phyloP scores from a whole-genome alignment of 1,140 invertebrate genomes.

The Lamellibrachia luymesi region DNA sequence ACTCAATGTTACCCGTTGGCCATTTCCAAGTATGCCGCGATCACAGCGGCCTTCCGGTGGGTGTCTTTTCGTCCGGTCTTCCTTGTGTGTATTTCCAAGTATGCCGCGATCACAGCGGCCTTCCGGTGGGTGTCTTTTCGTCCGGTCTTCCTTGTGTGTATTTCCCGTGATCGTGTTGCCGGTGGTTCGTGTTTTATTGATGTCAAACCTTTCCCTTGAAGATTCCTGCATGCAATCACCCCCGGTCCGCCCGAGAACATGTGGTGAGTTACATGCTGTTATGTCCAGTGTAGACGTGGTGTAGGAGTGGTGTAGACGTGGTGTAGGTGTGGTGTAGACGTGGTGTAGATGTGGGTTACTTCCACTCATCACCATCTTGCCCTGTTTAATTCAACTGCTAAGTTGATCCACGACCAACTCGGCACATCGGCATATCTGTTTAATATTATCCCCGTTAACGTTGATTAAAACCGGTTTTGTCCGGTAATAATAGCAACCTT shows the following conservation, averaged over 20 bases:
- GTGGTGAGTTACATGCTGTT: conserved; percentile 23
- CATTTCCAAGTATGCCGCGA: conserved; percentile 37
- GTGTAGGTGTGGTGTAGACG: not conserved
- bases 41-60: conserved; percentile 8
- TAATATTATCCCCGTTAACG: too few relatives aligned
- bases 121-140: not conserved
- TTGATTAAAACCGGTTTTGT: too few relatives aligned
- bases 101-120: conserved; percentile 2
- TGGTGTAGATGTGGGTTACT: not conserved
- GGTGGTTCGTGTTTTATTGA: not conserved
- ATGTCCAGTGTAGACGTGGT: not conserved
- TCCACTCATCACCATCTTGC: not conserved
- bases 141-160: not conserved
- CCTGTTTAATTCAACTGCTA: not conserved
- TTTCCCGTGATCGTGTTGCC: conserved; percentile 1
- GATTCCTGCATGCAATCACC: conserved; percentile 33
- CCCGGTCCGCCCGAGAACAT: conserved; percentile 28
- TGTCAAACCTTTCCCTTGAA: not conserved
- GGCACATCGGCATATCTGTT: too few relatives aligned
- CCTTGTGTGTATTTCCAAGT: conserved; percentile 22
- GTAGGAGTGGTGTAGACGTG: not conserved
- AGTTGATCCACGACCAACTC: not conserved
- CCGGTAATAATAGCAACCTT: too few relatives aligned
- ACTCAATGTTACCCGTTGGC: conserved; percentile 51
- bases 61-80: not conserved